These are phyloP conservation scores for Drosophila diplacantha DNA, from an alignment of 2,888 invertebrate species.

Conservation along the genomic window DNA sequence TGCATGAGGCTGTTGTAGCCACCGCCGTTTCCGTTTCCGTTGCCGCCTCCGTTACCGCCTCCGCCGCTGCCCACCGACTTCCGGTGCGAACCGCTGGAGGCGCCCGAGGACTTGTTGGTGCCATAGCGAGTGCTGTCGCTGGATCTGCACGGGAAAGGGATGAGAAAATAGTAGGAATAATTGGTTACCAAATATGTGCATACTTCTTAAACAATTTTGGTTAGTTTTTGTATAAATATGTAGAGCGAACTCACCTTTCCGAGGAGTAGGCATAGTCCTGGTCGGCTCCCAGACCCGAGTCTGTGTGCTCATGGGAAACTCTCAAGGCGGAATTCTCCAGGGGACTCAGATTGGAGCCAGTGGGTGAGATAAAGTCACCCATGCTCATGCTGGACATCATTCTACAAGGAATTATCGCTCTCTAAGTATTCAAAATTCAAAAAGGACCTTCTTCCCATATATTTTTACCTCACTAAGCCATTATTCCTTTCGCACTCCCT, in stretches of 20 bases:
- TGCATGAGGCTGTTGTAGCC: conserved; percentile 76
- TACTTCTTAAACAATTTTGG: too few species aligned
- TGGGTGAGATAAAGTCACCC: conserved; percentile 78
- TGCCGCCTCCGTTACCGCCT: conserved; percentile 46
- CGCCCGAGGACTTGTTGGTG: conserved; percentile 78
- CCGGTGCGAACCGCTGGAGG: conserved; percentile 78
- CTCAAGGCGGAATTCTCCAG: conserved; percentile 78
- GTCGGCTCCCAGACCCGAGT: conserved; percentile 86
- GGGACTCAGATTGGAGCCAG: conserved; percentile 77
- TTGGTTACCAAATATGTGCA: neutral
- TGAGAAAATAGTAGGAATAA: neutral
- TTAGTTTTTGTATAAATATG: neutral
- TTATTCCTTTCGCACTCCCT: conserved; percentile 80
- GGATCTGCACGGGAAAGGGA: conserved; percentile 73
- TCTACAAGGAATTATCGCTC: conserved; percentile 45
- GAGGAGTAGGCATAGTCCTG: conserved; percentile 86
- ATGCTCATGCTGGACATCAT: conserved; percentile 79
- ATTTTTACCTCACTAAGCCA: conserved; percentile 76
- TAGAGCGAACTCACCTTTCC: conserved; percentile 79
- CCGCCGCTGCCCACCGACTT: conserved; percentile 73
- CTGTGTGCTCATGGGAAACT: conserved; percentile 86
- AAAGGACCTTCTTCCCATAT: neutral
- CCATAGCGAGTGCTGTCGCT: conserved; percentile 82
- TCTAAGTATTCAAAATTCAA: too few species aligned
- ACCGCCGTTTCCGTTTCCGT: conserved; percentile 49